Evolutionary conservation across 2,888 invertebrate genomes (phyloP), one percentile per base, ranked within the genome.

Genomic region (Chrysina gloriosa): DNA sequence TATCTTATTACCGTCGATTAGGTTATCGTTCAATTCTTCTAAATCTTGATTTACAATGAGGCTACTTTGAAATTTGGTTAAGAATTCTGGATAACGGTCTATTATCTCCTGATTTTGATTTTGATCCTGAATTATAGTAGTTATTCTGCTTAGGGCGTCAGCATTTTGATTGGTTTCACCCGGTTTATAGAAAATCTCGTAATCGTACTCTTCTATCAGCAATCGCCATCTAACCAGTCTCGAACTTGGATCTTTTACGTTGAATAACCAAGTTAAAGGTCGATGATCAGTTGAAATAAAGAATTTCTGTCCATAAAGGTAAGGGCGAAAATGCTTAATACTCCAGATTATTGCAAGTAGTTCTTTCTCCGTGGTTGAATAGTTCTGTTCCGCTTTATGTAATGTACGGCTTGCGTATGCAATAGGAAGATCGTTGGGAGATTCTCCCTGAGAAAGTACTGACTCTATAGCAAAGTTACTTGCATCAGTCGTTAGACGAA

Each of bases 321-420:
- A 83, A 2, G 81, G 79, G 27, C 80, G 23, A 68, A 81, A 83
- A 67, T 81, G 74, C 71, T 80, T 77, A n/a, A n/a, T n/a, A n/a
- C n/a, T n/a, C n/a, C n/a, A n/a, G n/a, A n/a, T n/a, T n/a, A n/a
- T n/a, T n/a, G n/a, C n/a, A n/a, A n/a, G n/a, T n/a, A 0, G 67
- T 74, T 83, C 82, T 50, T 75, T 76, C 73, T 83, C 81, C 1
- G 73, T 82, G 0, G 80, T 79, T 1, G 72, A 71, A 66, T 83
- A 83, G 52, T 80, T 82, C 3, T 25, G 31, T 75, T 81, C 80
- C 0, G 76, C 72, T 66, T 74, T 71, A 65, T 77, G 81, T 11
- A 79, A 64, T 0, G 78, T 78, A 68, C 80, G 58, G 23, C 75
- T 75, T 2, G 78, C 77, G 67, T 79, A 83, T 9, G 81, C 79